Conservation (phyloP, 2,113 vertebrate genomes). For the Miniopterus natalensis region DNA sequence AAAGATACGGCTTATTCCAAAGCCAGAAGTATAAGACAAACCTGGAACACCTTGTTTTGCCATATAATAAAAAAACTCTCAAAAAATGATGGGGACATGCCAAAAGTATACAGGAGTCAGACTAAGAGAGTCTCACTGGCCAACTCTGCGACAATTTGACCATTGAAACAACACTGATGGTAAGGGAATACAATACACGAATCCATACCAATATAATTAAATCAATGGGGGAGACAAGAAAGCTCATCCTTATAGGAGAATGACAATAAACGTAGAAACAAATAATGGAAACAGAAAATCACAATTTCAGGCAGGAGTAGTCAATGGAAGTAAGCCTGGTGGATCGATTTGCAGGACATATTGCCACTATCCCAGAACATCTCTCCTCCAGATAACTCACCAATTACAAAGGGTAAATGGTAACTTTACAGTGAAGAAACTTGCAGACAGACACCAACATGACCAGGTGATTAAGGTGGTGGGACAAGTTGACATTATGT, state of each 20-base stretch:
- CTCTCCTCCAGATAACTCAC: background rate
- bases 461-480: background rate
- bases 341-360: background rate
- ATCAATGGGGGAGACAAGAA: background rate
- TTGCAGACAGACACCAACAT: background rate
- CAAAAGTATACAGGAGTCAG: background rate
- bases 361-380: background rate
- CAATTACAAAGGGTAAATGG: background rate
- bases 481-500: background rate
- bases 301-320: background rate
- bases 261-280: background rate
- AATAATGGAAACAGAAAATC: background rate
- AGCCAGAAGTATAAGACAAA: constrained; percentile 12
- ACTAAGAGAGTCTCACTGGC: background rate
- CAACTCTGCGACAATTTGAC: background rate
- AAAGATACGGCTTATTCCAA: background rate
- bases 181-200: background rate
- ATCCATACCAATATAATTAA: background rate
- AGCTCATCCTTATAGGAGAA: background rate
- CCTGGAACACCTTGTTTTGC: background rate
- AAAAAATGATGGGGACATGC: background rate
- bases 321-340: background rate
- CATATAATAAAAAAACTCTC: background rate
- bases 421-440: background rate
- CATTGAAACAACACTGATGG: background rate